Base-by-base conservation (phyloP, 1,140 invertebrate genomes). In the Mylabris phalerata region DNA sequence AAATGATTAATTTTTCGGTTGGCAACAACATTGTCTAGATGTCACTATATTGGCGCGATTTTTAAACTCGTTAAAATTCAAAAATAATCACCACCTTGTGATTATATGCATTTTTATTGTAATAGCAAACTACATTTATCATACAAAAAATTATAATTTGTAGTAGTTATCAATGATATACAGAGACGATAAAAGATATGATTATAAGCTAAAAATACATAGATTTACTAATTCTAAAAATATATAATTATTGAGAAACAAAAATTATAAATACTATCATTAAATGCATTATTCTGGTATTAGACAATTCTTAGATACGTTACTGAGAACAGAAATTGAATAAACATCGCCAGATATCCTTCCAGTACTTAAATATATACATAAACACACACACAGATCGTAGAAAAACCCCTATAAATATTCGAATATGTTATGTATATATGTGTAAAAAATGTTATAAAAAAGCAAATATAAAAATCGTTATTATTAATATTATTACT, bases 171-270 rank as follows among this genome's bases (percentile, higher is more conserved):
- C 4, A 32, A 32, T 7, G 51, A 46, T 44, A 19, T 19, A 54
- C 25, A 26, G 26, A 26, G 39, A 54, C 46, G 1, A 19, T 19
- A 19, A 19, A 19, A 1, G 19, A 19, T 19, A 19, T 19, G 44
- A 45, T 45, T 54, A 54, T 45, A 55, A 55, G 52, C 52, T 55
- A 51, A 46, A 55, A 55, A 19, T 55, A 55, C 51, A 52, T 32
- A 39, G 42, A 51, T 42, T 26, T 6, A 42, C 41, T n/a, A 42
- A 42, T 9, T 42, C 9, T 11, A 4, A 11, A 42, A 3, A 10
- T 42, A n/a, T n/a, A 9, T 7, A 42, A n/a, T n/a, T 42, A 42
- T 40, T 6, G 11, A 42, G 10, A 11, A 42, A 42, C 4, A 4
- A 42, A 42, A 42, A 11, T 4, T 10, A n/a, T 42, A 6, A 42